Conservation (phyloP, 1,140 invertebrate species). For the Episyrphus balteatus region DNA sequence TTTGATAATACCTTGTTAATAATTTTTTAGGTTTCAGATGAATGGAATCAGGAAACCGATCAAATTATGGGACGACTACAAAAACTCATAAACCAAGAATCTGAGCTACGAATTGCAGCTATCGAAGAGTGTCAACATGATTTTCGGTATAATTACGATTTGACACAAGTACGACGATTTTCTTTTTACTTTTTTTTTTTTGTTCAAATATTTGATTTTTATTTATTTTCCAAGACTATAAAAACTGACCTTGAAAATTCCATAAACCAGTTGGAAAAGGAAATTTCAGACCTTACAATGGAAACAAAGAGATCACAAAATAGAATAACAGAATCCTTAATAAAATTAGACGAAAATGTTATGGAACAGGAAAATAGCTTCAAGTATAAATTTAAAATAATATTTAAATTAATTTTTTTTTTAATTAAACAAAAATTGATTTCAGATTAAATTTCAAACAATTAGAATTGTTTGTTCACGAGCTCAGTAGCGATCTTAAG, state of each 20-base stretch:
- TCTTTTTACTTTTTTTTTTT: background rate
- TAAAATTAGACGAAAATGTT: conserved; percentile 28
- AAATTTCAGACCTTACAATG: conserved; percentile 22
- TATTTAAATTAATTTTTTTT: background rate
- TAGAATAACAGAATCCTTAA: conserved; percentile 27
- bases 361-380: conserved; percentile 24
- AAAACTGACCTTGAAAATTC: conserved; percentile 21
- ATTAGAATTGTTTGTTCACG: conserved; percentile 27
- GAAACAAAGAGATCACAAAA: conserved; percentile 27
- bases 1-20: too few species aligned
- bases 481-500: conserved; percentile 26
- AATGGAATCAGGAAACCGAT: conserved; percentile 29
- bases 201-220: background rate
- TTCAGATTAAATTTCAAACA: conserved; percentile 26
- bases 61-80: conserved; percentile 16
- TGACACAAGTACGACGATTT: conserved; percentile 16
- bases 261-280: conserved; percentile 21
- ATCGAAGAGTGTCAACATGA: conserved; percentile 23
- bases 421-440: background rate
- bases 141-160: conserved; percentile 21
- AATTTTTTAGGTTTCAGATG: conserved; percentile 17
- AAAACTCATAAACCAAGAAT: conserved; percentile 21
- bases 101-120: conserved; percentile 12
- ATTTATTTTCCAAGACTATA: conserved; percentile 8
- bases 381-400: conserved; percentile 12